phyloP scores from a whole-genome alignment of 2,888 invertebrate species.

The Ashinkailepas kermadecensis region DNA sequence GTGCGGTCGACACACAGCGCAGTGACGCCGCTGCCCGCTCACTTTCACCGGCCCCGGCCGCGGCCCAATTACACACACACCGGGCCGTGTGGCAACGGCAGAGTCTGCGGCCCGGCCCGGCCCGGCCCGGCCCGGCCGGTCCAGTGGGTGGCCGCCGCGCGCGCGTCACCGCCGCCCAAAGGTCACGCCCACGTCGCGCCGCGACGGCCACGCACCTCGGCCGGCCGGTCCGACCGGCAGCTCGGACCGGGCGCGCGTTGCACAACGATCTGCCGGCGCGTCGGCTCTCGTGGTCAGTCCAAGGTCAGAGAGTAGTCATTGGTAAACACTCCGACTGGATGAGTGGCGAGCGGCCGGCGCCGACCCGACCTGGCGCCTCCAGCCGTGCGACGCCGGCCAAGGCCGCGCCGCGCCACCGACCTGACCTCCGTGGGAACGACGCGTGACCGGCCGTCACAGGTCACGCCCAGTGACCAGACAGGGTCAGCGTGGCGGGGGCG shows the following conservation, averaged over 20 bases:
- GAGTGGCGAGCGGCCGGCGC: too few species aligned
- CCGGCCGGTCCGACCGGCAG: neutral
- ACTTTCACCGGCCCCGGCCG: neutral
- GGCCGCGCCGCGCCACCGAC: neutral
- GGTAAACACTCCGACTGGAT: neutral
- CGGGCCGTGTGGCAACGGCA: neutral
- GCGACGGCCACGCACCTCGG: neutral
- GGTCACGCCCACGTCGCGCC: neutral
- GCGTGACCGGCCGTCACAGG: neutral
- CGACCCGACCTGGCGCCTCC: neutral
- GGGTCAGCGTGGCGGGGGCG: neutral
- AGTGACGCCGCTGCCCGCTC: neutral
- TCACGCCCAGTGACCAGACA: neutral
- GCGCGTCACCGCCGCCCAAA: neutral
- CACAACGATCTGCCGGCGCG: neutral
- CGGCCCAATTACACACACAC: neutral
- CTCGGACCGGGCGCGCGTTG: neutral
- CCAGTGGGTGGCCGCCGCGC: neutral
- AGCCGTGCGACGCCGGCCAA: neutral
- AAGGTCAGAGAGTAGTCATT: neutral
- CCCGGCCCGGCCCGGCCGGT: neutral
- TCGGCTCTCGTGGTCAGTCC: neutral
- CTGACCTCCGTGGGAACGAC: neutral
- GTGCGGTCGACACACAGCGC: neutral
- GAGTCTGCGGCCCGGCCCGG: neutral